phyloP scores from a whole-genome alignment of 2,797 vertebrate genomes.

The Mormyrus hasselquistii region DNA sequence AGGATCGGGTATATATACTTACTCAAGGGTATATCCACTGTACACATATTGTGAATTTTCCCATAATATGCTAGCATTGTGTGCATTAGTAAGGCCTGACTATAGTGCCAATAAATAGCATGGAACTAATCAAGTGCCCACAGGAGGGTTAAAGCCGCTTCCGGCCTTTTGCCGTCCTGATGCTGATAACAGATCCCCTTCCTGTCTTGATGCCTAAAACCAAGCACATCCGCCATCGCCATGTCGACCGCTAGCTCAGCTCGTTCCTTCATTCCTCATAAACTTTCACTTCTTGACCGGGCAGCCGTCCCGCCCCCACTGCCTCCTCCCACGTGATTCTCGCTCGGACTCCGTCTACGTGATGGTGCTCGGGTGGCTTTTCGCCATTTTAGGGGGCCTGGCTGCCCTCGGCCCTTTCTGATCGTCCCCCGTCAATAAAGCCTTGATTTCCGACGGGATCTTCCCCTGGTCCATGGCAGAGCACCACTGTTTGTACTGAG shows the following conservation, averaged over 20 bases:
- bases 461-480: constrained; percentile 97
- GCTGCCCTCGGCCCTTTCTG: constrained; percentile 65
- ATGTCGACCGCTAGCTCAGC: not conserved
- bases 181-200: not conserved
- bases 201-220: not conserved
- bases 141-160: not conserved
- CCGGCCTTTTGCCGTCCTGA: not conserved
- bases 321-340: not conserved
- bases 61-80: not conserved
- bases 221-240: not conserved
- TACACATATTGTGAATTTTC: not conserved
- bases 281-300: not conserved
- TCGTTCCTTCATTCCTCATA: not conserved
- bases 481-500: constrained; percentile 98
- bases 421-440: constrained; percentile 87
- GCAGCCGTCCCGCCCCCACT: not conserved
- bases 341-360: constrained; percentile 60
- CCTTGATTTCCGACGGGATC: constrained; percentile 97
- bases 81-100: not conserved
- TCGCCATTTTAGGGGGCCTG: constrained; percentile 69
- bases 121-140: not conserved
- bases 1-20: not conserved
- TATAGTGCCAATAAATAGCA: not conserved
- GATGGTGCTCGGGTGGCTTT: constrained; percentile 62
- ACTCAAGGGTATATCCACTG: not conserved